Evolutionary conservation across 1,140 invertebrate genomes (phyloP), one percentile per base, ranked within the genome.

Genomic region (Cydia splendana): DNA sequence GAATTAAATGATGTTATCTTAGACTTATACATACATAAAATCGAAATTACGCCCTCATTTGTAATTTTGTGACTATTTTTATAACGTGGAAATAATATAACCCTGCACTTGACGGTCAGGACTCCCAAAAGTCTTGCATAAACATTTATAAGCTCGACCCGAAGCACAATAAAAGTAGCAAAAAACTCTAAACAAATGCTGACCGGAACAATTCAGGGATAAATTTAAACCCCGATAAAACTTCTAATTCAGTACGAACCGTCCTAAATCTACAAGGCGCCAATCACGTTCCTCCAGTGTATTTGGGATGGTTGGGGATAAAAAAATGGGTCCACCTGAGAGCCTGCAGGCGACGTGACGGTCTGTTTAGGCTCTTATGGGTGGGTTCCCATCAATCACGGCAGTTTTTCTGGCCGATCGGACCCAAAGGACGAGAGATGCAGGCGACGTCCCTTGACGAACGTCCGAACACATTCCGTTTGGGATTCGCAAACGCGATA

Each of bases 321-420:
- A 87, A 88, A 84, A 84, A 75, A 77, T 48, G 75, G 74, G 77
- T 79, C 77, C 85, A 89, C 87, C 88, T 89, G 84, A 87, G 86
- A 77, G 81, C 79, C 79, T 86, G 86, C 78, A 71, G 76, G 65
- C 80, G 79, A 85, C 87, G 81, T 83, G 81, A 82, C 82, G 87
- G 82, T 86, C 79, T 87, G 85, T 88, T 89, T 88, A 88, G 82
- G 71, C 80, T 80, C 83, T 84, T 85, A 84, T 82, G 80, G 82
- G 82, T 78, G 78, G 78, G 81, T 84, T 81, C 83, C 85, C 88
- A 92, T 92, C 89, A 91, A 91, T 91, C 90, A 91, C 88, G 38
- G 77, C 45, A 79, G 84, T 88, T 90, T 90, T 89, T 87, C 85
- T 82, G 84, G 85, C 79, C 83, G 84, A 87, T 85, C 84, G 83